phyloP scores from a whole-genome alignment of 1,140 invertebrate species.

The Cecropterus lyciades region DNA sequence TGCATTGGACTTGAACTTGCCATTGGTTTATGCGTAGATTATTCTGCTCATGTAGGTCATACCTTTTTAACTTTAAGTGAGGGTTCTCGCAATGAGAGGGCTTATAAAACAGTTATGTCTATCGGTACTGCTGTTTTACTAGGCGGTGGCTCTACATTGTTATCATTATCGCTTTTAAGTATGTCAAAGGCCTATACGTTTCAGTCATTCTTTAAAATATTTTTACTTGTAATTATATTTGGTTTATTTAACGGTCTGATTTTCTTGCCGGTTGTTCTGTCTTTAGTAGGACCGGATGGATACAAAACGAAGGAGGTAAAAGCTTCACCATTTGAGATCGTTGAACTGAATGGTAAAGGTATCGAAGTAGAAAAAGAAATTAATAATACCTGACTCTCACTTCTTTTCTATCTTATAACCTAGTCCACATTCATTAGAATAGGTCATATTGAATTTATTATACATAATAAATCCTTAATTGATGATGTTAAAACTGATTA shows the following conservation, averaged over 20 bases:
- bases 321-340: constrained; percentile 49
- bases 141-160: constrained; percentile 91
- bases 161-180: constrained; percentile 90
- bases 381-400: constrained; percentile 23
- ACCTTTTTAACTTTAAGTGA: constrained; percentile 87
- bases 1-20: constrained; percentile 93
- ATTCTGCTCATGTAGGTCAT: constrained; percentile 95
- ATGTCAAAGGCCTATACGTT: constrained; percentile 92
- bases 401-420: no score
- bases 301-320: constrained; percentile 60
- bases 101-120: constrained; percentile 88
- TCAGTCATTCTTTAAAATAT: constrained; percentile 92
- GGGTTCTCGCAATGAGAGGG: constrained; percentile 86
- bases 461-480: no score
- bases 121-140: constrained; percentile 93
- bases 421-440: no score
- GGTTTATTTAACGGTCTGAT: constrained; percentile 91
- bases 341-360: constrained; percentile 64
- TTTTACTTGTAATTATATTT: constrained; percentile 90
- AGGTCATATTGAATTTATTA: no score
- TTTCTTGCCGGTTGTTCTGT: constrained; percentile 90
- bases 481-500: no score
- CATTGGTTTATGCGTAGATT: constrained; percentile 95
- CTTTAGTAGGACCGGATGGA: constrained; percentile 87
- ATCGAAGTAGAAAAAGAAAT: constrained; percentile 47